Evolutionary conservation across 2,797 vertebrate genomes (phyloP).

Genomic region (Chiropotes sagulatus): DNA sequence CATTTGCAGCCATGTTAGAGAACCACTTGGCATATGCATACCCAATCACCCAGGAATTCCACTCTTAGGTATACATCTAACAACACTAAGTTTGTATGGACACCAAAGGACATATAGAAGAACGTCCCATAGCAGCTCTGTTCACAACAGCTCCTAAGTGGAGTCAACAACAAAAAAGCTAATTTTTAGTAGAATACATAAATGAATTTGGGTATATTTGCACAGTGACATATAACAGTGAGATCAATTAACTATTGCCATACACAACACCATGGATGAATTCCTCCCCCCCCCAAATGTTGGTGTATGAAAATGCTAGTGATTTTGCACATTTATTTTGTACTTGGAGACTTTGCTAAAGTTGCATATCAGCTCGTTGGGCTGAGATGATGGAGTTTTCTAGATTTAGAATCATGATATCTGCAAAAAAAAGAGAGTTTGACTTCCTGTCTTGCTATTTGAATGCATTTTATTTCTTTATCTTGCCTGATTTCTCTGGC

Average conservation of each 20-base stretch:
- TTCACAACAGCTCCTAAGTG: background rate
- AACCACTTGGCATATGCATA: background rate
- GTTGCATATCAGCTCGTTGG: background rate
- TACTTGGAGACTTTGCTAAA: background rate
- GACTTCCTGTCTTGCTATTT: background rate
- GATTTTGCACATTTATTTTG: background rate
- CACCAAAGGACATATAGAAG: background rate
- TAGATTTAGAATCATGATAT: background rate
- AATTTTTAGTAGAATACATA: background rate
- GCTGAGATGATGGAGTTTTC: background rate
- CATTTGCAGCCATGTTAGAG: background rate
- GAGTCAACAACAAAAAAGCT: background rate
- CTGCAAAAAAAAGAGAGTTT: background rate
- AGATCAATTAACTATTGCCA: background rate
- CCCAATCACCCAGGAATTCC: background rate
- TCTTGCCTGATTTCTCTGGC: background rate
- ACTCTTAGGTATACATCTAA: background rate
- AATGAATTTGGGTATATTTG: background rate
- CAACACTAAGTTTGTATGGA: background rate
- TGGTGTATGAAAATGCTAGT: background rate
- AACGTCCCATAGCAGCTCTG: background rate
- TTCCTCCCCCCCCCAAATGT: background rate
- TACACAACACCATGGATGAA: background rate
- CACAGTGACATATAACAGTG: background rate
- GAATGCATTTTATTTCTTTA: background rate